Base-by-base conservation (phyloP, 2,113 vertebrate species). In the Theropithecus gelada region DNA sequence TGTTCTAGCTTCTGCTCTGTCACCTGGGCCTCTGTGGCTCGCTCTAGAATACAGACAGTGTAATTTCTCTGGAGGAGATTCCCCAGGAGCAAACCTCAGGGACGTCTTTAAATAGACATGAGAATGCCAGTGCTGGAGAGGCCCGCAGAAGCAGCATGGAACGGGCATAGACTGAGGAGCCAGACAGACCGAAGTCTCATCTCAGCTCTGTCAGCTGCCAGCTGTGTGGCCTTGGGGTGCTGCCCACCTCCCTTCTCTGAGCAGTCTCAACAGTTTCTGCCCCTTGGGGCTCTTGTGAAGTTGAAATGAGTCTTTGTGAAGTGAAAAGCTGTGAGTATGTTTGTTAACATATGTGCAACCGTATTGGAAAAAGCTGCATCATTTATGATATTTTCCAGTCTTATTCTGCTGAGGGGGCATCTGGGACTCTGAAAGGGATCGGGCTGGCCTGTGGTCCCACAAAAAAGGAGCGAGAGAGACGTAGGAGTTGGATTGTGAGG, bases 151-250 rank as follows among this genome's bases (percentile, higher is more conserved):
- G 80, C n/a, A 25, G 14, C 2, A 0, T 11, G 61, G 78, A 35
- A 30, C 0, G 2, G 57, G 52, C 50, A 32, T 38, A 64, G 30
- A 61, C 32, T 57, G 25, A 1, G 0, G 16, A 96, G 88, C 97
- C 87, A 70, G 66, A 27, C 52, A 43, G 81, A 92, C 57, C 93
- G 8, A 12, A 64, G 79, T 95, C 81, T 88, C 80, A 13, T 55
- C 20, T 38, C n/a, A 43, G 64, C 27, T 68, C 66, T 76, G 55
- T 57, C 22, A 8, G 70, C 35, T 61, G 70, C 43, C 40, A 43
- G 95, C n/a, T 75, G 16, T 93, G 89, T 96, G 96, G 95, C 96
- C 90, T 20, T 23, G 38, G 45, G 52, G 32, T n/a, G 80, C 55
- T n/a, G 80, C 55, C 38, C 25, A 30, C 48, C 82, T 89, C 7